Percentiles rank a stretch among this genome's conserved stretches.
phyloP scores from a whole-genome alignment of 2,113 vertebrate species.

The Carassius gibelio region DNA sequence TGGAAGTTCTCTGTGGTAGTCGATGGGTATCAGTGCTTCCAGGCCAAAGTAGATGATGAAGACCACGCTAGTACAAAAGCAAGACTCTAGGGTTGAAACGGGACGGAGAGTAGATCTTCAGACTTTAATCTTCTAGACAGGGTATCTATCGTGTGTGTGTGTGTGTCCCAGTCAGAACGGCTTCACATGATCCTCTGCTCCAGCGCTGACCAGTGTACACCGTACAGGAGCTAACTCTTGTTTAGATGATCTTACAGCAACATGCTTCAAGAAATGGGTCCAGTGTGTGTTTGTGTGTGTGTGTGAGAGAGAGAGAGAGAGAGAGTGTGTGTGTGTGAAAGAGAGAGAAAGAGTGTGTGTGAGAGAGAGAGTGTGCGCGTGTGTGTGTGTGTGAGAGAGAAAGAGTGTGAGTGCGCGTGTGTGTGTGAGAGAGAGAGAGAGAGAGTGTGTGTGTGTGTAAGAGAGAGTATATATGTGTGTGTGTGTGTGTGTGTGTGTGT shows the following conservation, averaged over 20 bases:
- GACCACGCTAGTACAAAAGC: constrained; percentile 62
- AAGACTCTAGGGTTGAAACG: constrained; percentile 61
- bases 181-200: constrained; percentile 56
- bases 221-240: constrained; percentile 52
- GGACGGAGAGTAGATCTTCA: constrained; percentile 62
- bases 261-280: constrained; percentile 60
- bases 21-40: constrained; percentile 66
- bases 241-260: constrained; percentile 55
- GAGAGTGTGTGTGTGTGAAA: background rate
- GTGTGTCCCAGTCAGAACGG: constrained; percentile 60
- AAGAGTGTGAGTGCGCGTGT: background rate
- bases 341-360: no score
- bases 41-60: constrained; percentile 61
- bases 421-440: no score
- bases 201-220: constrained; percentile 20
- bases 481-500: background rate
- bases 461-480: background rate
- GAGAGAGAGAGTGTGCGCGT: background rate
- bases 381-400: background rate
- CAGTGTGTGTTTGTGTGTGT: background rate
- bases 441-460: no score
- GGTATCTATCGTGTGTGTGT: constrained; percentile 63
- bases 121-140: constrained; percentile 64
- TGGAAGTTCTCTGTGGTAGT: constrained; percentile 63
- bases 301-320: background rate